Conservation (phyloP, 1,140 invertebrate genomes). For the Cotesia vestalis region DNA sequence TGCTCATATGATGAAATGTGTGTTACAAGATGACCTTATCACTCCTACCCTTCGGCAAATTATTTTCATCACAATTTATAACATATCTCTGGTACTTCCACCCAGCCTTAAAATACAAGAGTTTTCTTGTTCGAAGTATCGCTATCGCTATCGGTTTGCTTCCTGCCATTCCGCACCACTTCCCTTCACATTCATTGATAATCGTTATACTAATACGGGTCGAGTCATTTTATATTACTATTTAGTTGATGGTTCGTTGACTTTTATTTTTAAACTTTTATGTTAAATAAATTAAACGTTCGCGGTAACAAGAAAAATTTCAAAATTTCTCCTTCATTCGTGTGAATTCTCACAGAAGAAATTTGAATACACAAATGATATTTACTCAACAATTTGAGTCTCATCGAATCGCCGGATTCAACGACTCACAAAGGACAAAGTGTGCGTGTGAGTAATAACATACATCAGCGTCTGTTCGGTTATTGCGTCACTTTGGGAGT, state of each 20-base stretch:
- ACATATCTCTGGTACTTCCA: not conserved
- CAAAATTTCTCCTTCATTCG: too few relatives aligned
- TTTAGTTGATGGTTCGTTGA: not conserved
- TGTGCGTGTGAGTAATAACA: not conserved
- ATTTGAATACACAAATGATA: not conserved
- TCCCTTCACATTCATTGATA: too few relatives aligned
- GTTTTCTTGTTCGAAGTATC: too few relatives aligned
- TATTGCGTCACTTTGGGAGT: constrained; percentile 3
- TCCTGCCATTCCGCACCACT: too few relatives aligned
- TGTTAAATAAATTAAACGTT: too few relatives aligned
- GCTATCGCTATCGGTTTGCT: too few relatives aligned
- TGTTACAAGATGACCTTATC: constrained; percentile 24
- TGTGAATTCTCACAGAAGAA: not conserved
- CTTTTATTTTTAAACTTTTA: not conserved
- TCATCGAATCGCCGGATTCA: too few relatives aligned
- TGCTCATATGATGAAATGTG: constrained; percentile 7
- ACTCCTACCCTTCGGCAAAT: constrained; percentile 22
- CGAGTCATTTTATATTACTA: too few relatives aligned
- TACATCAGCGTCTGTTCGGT: not conserved
- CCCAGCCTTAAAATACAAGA: not conserved
- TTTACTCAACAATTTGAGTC: not conserved
- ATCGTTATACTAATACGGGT: too few relatives aligned
- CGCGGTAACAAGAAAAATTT: too few relatives aligned
- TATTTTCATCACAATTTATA: not conserved
- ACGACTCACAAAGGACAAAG: not conserved